Percentiles rank a stretch among this genome's conserved stretches.
Conservation (phyloP, 2,888 invertebrate genomes). For the Melieria picta region DNA sequence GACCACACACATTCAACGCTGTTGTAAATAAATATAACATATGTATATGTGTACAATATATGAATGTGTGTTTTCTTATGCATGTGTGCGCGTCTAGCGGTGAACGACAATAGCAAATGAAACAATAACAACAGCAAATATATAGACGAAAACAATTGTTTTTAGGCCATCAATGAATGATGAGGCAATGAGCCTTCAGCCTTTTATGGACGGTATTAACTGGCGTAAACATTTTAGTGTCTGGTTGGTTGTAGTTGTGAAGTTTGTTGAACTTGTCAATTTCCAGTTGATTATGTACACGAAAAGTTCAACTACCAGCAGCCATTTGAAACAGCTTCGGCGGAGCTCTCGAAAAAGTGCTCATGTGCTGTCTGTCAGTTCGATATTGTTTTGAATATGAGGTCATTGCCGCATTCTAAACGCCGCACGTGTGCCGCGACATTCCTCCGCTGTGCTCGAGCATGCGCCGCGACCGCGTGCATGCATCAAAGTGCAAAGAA, state of each 20-base stretch:
- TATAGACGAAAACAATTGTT: constrained; percentile 15
- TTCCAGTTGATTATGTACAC: too few species aligned
- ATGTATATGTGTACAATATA: constrained; percentile 8
- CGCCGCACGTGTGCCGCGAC: not conserved
- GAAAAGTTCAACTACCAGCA: too few species aligned
- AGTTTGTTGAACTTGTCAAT: too few species aligned
- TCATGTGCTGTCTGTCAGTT: too few species aligned
- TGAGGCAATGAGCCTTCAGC: constrained; percentile 6
- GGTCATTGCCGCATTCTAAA: constrained; percentile 10
- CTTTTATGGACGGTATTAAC: constrained; percentile 27
- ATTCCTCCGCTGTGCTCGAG: not conserved
- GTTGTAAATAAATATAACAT: not conserved
- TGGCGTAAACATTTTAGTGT: constrained; percentile 10
- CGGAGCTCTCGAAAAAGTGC: too few species aligned
- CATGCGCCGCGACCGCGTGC: not conserved
- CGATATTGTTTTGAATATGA: constrained; percentile 6
- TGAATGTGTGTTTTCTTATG: too few species aligned
- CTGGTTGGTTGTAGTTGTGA: not conserved
- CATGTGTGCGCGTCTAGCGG: not conserved
- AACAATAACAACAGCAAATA: constrained; percentile 14
- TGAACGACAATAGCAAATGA: not conserved
- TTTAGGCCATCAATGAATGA: constrained; percentile 14
- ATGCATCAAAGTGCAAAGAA: not conserved
- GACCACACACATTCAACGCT: not conserved
- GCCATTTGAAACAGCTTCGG: too few species aligned